Conservation (phyloP, 2,113 vertebrate species). For the Takifugu bimaculatus region DNA sequence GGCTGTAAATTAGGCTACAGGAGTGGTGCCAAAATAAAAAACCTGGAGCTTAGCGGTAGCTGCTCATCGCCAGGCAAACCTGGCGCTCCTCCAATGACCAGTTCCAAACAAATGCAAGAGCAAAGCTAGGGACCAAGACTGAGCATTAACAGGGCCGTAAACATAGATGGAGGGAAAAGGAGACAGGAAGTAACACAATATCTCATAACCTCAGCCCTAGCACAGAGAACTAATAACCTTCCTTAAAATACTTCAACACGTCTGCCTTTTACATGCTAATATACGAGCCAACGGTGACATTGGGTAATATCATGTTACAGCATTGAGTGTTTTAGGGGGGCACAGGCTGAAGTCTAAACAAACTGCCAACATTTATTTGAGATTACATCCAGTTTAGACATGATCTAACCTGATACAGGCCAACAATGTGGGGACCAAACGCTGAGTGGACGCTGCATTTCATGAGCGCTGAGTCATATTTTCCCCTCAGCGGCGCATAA, state of each 20-base stretch:
- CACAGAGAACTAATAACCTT: no score
- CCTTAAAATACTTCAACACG: no score
- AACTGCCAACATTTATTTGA: constrained; percentile 16
- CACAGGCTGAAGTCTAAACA: neutral
- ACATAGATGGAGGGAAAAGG: constrained; percentile 4
- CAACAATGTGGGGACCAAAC: constrained; percentile 13
- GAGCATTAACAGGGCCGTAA: constrained; percentile 10
- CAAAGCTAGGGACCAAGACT: neutral
- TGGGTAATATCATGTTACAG: no score
- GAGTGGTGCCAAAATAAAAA: constrained; percentile 50
- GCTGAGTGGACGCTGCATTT: constrained; percentile 6
- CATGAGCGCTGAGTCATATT: constrained; percentile 28
- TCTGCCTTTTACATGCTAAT: no score
- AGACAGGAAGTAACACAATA: neutral
- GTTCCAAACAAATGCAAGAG: constrained; percentile 14
- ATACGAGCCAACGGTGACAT: no score
- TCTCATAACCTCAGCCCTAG: neutral
- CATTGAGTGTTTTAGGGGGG: no score
- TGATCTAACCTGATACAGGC: constrained; percentile 6
- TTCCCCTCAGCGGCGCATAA: neutral
- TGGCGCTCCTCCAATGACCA: constrained; percentile 24
- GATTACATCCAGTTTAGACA: constrained; percentile 46
- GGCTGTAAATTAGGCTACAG: constrained; percentile 47
- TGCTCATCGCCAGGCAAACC: neutral
- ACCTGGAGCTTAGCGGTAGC: constrained; percentile 18